Conservation (phyloP, 1,140 invertebrate species). For the Trypoxylus dichotomus region DNA sequence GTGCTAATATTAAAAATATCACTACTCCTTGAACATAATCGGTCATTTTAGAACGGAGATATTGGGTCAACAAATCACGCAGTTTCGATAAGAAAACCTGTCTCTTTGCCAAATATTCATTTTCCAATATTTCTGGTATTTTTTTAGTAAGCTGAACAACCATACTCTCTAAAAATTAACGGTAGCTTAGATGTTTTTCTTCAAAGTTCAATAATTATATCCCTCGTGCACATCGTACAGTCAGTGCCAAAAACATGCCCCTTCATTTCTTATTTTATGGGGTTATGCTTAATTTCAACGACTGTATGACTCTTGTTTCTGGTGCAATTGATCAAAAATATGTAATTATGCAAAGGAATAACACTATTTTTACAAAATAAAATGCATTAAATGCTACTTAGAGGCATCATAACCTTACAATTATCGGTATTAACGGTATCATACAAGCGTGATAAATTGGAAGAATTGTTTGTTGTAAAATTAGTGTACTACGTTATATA, state of each 20-base stretch:
- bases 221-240: conserved; percentile 24
- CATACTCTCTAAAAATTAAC: background rate
- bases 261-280: background rate
- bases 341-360: background rate
- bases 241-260: conserved; percentile 26
- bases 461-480: background rate
- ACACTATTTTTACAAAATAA: background rate
- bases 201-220: conserved; percentile 18
- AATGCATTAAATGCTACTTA: background rate
- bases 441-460: too few relatives aligned
- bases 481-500: background rate
- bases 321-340: background rate
- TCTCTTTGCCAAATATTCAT: background rate
- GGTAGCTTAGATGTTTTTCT: conserved; percentile 19
- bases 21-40: background rate
- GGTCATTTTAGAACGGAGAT: background rate
- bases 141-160: too few relatives aligned
- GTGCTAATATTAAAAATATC: background rate
- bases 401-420: conserved; percentile 3
- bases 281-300: conserved; percentile 21
- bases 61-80: conserved; percentile 9
- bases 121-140: background rate
- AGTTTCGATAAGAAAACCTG: background rate
- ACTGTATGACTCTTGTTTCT: background rate
- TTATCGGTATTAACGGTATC: background rate